Evolutionary conservation across 2,797 vertebrate genomes (phyloP).

Genomic region (Salarias fasciatus): DNA sequence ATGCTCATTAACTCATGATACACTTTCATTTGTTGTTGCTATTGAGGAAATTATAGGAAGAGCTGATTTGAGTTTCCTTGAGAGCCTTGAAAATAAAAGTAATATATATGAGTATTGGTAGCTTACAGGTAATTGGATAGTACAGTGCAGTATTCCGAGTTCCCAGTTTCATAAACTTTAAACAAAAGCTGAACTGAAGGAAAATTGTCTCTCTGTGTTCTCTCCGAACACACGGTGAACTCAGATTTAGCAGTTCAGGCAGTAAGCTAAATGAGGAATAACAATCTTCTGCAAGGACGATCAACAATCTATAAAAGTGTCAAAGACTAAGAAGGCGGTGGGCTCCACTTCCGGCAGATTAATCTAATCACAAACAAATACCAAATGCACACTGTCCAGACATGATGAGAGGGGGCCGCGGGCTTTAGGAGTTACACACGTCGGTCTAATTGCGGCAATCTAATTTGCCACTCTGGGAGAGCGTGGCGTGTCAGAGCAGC

Average conservation of each 20-base stretch:
- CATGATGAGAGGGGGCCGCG: slow-evolving; percentile 48
- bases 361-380: slow-evolving; percentile 53
- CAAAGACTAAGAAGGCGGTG: slow-evolving; percentile 38
- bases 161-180: not conserved
- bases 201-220: not conserved
- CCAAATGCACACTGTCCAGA: slow-evolving; percentile 54
- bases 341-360: slow-evolving; percentile 32
- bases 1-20: not conserved
- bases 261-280: slow-evolving; percentile 14
- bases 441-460: slow-evolving; percentile 72
- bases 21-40: slow-evolving; percentile 28
- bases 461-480: slow-evolving; percentile 73
- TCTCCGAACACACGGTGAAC: not conserved
- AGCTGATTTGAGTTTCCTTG: slow-evolving; percentile 9
- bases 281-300: slow-evolving; percentile 6
- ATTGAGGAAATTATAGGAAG: not conserved
- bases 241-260: slow-evolving; percentile 9
- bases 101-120: too few species aligned
- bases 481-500: slow-evolving; percentile 58
- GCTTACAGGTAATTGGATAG: too few species aligned
- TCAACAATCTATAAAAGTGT: slow-evolving; percentile 23
- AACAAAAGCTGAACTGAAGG: not conserved
- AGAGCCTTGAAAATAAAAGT: not conserved
- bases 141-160: too few species aligned
- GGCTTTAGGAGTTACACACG: slow-evolving; percentile 39